phyloP scores from a whole-genome alignment of 1,140 invertebrate genomes.

The Aporrectodea caliginosa region DNA sequence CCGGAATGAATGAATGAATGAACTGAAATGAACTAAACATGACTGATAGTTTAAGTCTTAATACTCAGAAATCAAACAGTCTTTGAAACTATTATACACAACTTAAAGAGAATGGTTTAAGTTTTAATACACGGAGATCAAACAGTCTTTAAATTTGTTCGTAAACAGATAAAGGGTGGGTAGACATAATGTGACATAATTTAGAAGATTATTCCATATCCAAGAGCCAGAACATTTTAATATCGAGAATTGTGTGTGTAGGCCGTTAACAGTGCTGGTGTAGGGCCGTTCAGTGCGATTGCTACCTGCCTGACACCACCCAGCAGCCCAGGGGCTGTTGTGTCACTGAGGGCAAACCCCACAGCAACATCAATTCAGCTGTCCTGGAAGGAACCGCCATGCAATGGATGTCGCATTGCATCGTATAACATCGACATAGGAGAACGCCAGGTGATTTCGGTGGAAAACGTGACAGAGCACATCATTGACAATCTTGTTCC shows the following conservation, averaged over 20 bases:
- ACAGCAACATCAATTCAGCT: conserved; percentile 68
- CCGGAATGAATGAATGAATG: too few relatives aligned
- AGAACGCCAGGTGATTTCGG: conserved; percentile 53
- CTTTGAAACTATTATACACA: too few relatives aligned
- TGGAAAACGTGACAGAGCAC: conserved; percentile 36
- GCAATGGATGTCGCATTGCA: conserved; percentile 65
- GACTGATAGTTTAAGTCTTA: too few relatives aligned
- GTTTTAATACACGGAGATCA: too few relatives aligned
- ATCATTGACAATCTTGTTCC: conserved; percentile 58
- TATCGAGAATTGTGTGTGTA: conserved; percentile 29
- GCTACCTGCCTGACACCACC: conserved; percentile 46
- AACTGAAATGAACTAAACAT: too few relatives aligned
- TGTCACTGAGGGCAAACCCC: conserved; percentile 59
- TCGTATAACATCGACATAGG: conserved; percentile 73
- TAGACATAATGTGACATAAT: too few relatives aligned
- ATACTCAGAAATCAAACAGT: too few relatives aligned
- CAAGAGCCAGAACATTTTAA: too few relatives aligned
- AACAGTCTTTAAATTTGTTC: too few relatives aligned
- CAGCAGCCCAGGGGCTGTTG: conserved; percentile 51
- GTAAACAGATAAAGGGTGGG: too few relatives aligned
- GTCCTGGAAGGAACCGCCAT: conserved; percentile 68
- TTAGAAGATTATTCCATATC: too few relatives aligned
- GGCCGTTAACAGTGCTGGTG: conserved; percentile 53
- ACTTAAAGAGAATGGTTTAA: too few relatives aligned
- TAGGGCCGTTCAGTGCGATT: conserved; percentile 47